Conservation (phyloP, 2,113 vertebrate genomes). For the Brachyhypopomus occidentalis region DNA sequence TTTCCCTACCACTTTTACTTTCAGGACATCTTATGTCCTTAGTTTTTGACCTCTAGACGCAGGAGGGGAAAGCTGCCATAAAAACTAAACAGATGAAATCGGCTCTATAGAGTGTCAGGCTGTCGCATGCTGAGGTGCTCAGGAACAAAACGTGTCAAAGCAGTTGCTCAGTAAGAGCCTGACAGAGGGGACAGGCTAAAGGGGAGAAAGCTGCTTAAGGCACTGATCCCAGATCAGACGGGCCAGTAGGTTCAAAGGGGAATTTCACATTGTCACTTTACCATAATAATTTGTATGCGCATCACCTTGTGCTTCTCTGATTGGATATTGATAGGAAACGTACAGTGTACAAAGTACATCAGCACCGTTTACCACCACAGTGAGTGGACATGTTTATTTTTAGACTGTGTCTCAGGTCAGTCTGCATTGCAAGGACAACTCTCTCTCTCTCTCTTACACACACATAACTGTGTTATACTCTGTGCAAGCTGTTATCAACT, state of each 20-base stretch:
- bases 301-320: neutral
- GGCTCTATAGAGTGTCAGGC: too few relatives aligned
- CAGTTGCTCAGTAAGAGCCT: neutral
- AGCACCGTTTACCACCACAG: constrained; percentile 17
- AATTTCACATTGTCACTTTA: neutral
- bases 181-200: neutral
- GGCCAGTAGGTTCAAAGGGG: neutral
- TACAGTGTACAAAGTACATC: neutral
- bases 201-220: neutral
- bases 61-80: too few relatives aligned
- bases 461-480: constrained; percentile 50
- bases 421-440: neutral
- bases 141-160: neutral
- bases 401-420: constrained; percentile 22
- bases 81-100: too few relatives aligned
- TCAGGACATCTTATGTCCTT: too few relatives aligned
- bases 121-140: neutral
- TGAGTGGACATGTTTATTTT: constrained; percentile 27
- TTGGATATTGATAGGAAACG: neutral
- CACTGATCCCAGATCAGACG: neutral
- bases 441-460: constrained; percentile 14
- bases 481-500: neutral
- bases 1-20: neutral
- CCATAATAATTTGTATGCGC: neutral
- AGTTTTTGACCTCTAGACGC: too few relatives aligned